phyloP scores from a whole-genome alignment of 2,113 vertebrate species.

The Struthio camelus region DNA sequence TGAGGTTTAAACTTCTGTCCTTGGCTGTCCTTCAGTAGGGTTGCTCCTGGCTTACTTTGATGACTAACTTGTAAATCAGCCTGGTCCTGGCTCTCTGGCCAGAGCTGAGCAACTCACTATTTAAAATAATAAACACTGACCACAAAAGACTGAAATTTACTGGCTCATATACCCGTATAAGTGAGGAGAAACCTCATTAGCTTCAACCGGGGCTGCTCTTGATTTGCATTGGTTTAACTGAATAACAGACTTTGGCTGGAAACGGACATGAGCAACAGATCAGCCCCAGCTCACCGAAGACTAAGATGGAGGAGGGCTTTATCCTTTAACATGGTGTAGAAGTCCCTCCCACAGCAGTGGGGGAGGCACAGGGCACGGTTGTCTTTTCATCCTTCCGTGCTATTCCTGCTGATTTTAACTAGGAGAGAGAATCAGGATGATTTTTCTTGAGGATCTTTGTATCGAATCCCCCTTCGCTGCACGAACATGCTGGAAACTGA shows the following conservation, averaged over 20 bases:
- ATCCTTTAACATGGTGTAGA: neutral
- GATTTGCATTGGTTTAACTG: conserved; percentile 66
- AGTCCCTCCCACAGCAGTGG: neutral
- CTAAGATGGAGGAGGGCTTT: neutral
- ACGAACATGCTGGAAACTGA: neutral
- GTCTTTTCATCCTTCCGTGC: neutral
- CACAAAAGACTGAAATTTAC: conserved; percentile 22
- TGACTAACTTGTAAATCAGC: conserved; percentile 36
- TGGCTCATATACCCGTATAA: neutral
- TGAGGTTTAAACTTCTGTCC: neutral
- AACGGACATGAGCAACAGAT: neutral
- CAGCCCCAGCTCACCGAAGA: neutral
- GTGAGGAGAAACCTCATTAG: neutral
- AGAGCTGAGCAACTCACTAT: neutral
- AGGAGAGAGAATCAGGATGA: neutral
- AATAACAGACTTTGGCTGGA: conserved; percentile 44
- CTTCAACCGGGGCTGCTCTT: conserved; percentile 7
- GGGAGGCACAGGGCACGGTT: neutral
- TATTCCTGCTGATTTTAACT: neutral
- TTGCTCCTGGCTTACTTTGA: neutral
- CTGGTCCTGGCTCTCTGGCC: neutral
- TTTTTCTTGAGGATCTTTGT: neutral
- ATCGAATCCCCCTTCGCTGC: neutral
- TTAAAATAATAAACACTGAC: neutral
- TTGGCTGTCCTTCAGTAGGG: neutral